Percentiles rank a stretch among this genome's conserved stretches.
phyloP scores from a whole-genome alignment of 2,888 invertebrate genomes.

The Noctua pronuba region DNA sequence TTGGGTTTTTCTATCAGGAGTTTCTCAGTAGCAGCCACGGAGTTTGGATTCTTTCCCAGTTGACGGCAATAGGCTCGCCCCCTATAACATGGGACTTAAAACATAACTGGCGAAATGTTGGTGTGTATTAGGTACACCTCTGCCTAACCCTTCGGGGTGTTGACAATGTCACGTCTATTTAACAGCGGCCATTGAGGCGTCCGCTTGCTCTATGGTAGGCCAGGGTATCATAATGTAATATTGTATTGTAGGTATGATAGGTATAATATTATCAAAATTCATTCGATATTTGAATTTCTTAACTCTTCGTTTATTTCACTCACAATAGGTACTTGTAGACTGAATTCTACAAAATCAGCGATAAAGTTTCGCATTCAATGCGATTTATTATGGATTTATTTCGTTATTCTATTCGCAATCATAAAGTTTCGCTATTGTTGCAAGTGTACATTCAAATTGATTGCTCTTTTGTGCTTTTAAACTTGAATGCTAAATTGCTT shows the following conservation, averaged over 20 bases:
- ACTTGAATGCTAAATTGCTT: constrained; percentile 29
- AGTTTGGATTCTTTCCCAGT: too few relatives aligned
- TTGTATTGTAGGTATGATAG: background rate
- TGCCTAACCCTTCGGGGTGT: too few relatives aligned
- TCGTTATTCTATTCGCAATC: constrained; percentile 16
- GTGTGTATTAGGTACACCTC: too few relatives aligned
- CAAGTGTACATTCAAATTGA: constrained; percentile 5
- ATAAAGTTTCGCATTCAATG: background rate
- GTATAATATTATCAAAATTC: background rate
- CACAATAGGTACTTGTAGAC: background rate
- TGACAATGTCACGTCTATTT: too few relatives aligned
- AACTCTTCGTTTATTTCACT: background rate
- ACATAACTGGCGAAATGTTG: too few relatives aligned
- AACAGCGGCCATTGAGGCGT: background rate
- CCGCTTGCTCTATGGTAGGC: background rate
- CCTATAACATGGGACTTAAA: too few relatives aligned
- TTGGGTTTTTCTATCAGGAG: too few relatives aligned
- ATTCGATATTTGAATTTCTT: background rate
- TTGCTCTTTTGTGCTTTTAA: constrained; percentile 28
- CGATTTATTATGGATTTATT: constrained; percentile 4
- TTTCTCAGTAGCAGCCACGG: too few relatives aligned
- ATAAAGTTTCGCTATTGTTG: constrained; percentile 26
- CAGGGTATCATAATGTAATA: background rate
- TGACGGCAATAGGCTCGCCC: too few relatives aligned
- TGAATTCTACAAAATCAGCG: background rate